Conservation (phyloP, 2,113 vertebrate species). For the Seriola aureovittata region DNA sequence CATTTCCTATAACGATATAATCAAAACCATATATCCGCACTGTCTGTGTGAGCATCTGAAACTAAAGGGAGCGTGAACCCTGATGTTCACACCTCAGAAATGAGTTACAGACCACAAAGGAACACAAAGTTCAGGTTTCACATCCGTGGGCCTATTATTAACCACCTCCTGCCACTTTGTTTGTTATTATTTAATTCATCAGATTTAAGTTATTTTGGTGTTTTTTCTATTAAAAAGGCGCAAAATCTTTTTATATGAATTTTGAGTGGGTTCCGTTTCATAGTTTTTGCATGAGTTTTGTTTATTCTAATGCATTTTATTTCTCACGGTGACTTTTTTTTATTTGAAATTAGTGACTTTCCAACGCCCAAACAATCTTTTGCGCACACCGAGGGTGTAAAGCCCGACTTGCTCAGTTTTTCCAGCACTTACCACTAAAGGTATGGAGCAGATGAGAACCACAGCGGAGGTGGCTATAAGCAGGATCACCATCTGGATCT, state of each 20-base stretch:
- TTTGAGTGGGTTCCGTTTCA: background rate
- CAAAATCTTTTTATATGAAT: background rate
- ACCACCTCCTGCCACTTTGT: background rate
- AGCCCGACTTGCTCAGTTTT: too few species aligned
- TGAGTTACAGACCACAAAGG: constrained; percentile 44
- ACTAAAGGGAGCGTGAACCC: background rate
- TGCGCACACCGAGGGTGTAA: background rate
- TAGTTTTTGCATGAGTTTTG: background rate
- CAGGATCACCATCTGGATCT: constrained; percentile 98
- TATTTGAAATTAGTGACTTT: background rate
- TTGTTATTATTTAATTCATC: background rate
- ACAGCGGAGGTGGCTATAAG: constrained; percentile 94
- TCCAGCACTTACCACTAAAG: constrained; percentile 92
- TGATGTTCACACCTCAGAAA: background rate
- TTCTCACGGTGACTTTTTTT: background rate
- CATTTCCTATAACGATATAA: rapidly evolving
- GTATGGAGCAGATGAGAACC: constrained; percentile 97
- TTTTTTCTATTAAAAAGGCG: background rate
- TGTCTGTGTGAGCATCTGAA: too few species aligned
- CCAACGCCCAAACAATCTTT: too few species aligned
- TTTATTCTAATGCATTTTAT: background rate
- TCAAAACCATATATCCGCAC: background rate
- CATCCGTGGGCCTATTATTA: background rate
- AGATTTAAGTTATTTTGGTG: background rate
- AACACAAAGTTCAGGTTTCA: constrained; percentile 26